These are phyloP conservation scores for Habropoda laboriosa DNA, from an alignment of 1,140 invertebrate genomes.

Conservation along the genomic window DNA sequence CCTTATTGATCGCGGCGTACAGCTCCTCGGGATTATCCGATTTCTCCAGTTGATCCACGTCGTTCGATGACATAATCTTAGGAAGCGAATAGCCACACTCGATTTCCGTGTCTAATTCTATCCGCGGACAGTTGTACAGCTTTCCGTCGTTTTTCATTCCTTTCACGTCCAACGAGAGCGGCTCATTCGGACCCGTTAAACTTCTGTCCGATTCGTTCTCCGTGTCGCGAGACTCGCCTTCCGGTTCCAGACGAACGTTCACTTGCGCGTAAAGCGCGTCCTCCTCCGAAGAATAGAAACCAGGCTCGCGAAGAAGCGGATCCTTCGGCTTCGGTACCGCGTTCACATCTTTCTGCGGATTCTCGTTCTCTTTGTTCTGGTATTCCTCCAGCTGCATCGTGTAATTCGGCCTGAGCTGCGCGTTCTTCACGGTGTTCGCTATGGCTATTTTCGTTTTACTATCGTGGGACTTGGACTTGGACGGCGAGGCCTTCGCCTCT, in stretches of 20 bases:
- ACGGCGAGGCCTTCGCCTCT: constrained; percentile 68
- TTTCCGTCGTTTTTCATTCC: constrained; percentile 52
- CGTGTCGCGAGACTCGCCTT: constrained; percentile 77
- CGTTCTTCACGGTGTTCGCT: constrained; percentile 69
- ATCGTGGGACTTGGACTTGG: constrained; percentile 66
- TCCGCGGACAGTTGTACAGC: constrained; percentile 69
- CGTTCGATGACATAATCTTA: constrained; percentile 70
- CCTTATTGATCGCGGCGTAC: constrained; percentile 79
- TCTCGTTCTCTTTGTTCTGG: constrained; percentile 88
- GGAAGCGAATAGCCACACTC: constrained; percentile 74
- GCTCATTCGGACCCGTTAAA: constrained; percentile 33
- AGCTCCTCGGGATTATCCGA: constrained; percentile 76
- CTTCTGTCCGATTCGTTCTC: constrained; percentile 76
- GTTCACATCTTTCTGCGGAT: constrained; percentile 81
- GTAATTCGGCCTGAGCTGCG: constrained; percentile 61
- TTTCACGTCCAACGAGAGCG: constrained; percentile 36
- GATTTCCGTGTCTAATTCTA: constrained; percentile 59
- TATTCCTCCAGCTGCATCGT: constrained; percentile 82
- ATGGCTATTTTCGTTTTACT: constrained; percentile 76
- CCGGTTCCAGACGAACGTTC: constrained; percentile 76
- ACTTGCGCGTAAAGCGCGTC: constrained; percentile 78
- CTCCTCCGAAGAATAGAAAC: constrained; percentile 69
- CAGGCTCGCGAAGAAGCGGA: constrained; percentile 29
- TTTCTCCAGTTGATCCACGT: constrained; percentile 67
- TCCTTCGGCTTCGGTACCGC: constrained; percentile 38